Evolutionary conservation across 1,140 invertebrate genomes (phyloP).

Genomic region (Aphaenogaster ashmeadi): DNA sequence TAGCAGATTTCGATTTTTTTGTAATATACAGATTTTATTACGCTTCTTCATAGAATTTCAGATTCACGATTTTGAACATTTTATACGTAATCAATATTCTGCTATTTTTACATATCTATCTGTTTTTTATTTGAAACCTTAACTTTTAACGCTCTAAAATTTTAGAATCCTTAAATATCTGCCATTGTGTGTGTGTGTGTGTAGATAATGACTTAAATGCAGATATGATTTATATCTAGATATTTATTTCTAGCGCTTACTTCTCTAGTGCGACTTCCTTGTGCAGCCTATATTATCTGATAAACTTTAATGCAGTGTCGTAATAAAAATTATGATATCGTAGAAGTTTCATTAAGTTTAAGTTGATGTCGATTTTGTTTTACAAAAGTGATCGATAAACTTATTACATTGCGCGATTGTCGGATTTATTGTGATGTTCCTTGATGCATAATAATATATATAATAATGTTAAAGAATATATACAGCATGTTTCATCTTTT

Average conservation of each 20-base stretch:
- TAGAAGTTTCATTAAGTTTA: not conserved
- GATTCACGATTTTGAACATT: not conserved
- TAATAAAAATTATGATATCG: conserved; percentile 6
- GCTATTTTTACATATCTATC: not conserved
- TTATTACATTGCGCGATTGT: no score
- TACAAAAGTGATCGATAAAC: not conserved
- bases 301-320: conserved; percentile 3
- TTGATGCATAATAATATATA: no score
- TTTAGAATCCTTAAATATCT: not conserved
- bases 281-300: not conserved
- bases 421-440: no score
- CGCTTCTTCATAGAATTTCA: not conserved
- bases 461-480: no score
- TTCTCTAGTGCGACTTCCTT: not conserved
- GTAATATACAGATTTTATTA: not conserved
- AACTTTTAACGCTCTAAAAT: not conserved
- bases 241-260: not conserved
- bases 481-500: no score
- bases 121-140: conserved; percentile 2
- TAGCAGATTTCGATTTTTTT: not conserved
- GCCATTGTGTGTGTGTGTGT: not conserved
- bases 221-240: not conserved
- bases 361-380: not conserved
- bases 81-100: not conserved
- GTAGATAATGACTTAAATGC: not conserved